These are phyloP conservation scores for Poecilia picta DNA, from an alignment of 2,797 vertebrate species.

Conservation along the genomic window DNA sequence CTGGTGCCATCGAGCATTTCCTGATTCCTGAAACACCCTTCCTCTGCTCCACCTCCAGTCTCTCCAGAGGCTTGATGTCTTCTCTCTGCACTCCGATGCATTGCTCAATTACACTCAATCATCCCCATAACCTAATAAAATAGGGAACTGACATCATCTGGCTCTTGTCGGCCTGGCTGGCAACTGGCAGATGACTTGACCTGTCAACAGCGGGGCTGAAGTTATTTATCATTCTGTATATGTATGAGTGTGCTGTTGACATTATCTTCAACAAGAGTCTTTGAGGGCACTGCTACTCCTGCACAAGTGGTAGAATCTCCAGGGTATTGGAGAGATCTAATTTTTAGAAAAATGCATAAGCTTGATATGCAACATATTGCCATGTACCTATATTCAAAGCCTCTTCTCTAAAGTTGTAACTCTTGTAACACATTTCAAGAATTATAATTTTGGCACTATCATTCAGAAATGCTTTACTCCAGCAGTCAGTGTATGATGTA, in stretches of 20 bases:
- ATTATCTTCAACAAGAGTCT: slow-evolving; percentile 20
- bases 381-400: not conserved
- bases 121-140: slow-evolving; percentile 73
- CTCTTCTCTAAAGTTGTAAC: not conserved
- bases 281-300: slow-evolving; percentile 16
- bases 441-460: not conserved
- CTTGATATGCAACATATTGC: slow-evolving; percentile 1
- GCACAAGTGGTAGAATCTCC: not conserved
- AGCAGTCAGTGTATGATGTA: not conserved
- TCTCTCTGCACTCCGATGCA: slow-evolving; percentile 70
- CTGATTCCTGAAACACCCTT: slow-evolving; percentile 63
- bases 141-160: slow-evolving; percentile 74
- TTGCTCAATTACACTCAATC: slow-evolving; percentile 76
- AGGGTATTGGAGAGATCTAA: not conserved
- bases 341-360: not conserved
- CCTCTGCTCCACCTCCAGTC: slow-evolving; percentile 38
- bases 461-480: not conserved
- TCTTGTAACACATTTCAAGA: not conserved
- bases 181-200: slow-evolving; percentile 65
- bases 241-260: slow-evolving; percentile 9
- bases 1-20: slow-evolving; percentile 47
- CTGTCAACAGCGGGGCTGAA: slow-evolving; percentile 44
- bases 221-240: slow-evolving; percentile 40
- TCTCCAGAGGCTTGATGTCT: slow-evolving; percentile 62
- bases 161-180: slow-evolving; percentile 61